Conservation (phyloP, 1,140 invertebrate species). For the Pachyrhynchus sulphureomaculatus region DNA sequence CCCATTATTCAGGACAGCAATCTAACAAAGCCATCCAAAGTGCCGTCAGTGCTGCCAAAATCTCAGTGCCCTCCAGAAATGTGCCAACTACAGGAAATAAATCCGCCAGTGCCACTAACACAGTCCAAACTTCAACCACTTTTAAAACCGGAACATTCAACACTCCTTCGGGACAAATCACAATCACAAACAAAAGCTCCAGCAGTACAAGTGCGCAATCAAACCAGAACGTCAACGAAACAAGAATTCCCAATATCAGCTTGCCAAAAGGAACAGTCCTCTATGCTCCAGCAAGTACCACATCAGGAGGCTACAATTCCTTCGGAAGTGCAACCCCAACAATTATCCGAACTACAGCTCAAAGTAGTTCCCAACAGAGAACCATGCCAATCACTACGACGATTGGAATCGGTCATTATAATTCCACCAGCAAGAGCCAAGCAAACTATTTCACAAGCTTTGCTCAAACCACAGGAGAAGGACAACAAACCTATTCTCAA, state of each 20-base stretch:
- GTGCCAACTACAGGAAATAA: neutral
- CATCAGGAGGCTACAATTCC: neutral
- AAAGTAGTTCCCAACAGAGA: neutral
- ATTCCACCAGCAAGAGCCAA: constrained; percentile 8
- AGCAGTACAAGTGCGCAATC: neutral
- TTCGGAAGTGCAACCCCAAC: neutral
- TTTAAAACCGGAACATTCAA: constrained; percentile 2
- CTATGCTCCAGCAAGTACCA: neutral
- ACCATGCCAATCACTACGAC: neutral
- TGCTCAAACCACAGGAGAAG: neutral
- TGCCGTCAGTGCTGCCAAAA: too few species aligned
- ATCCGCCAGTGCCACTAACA: neutral
- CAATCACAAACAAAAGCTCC: neutral
- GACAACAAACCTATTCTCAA: neutral
- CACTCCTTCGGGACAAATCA: neutral
- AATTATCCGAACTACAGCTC: neutral
- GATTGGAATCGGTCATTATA: constrained; percentile 4
- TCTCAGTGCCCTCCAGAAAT: neutral
- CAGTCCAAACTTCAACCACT: neutral
- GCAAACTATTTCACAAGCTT: neutral
- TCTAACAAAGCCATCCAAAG: neutral
- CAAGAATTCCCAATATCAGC: neutral
- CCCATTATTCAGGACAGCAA: neutral
- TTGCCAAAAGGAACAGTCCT: constrained; percentile 5
- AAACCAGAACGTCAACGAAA: neutral